A percentile compares a stretch with the other conserved stretches of the same genome.
phyloP scores from a whole-genome alignment of 2,113 vertebrate genomes.

The Syngnathus floridae region DNA sequence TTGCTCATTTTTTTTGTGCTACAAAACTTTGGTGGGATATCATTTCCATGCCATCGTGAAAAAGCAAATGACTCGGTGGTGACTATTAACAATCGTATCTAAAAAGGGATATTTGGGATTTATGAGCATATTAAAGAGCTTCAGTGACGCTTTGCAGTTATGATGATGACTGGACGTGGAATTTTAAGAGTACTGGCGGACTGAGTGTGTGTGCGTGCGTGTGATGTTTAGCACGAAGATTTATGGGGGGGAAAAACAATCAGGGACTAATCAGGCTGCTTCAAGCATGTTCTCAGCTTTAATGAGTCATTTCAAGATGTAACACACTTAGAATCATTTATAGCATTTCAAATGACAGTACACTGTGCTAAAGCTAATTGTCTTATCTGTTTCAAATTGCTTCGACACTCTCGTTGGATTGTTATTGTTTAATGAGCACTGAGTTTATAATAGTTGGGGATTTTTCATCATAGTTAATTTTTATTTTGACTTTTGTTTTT shows the following conservation, averaged over 20 bases:
- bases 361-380: neutral
- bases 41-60: neutral
- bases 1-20: neutral
- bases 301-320: neutral
- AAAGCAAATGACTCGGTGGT: constrained; percentile 1
- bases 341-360: neutral
- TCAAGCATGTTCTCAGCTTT: neutral
- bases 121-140: neutral
- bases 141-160: neutral
- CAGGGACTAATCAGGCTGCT: neutral
- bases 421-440: neutral
- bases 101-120: neutral
- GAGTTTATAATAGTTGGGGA: neutral
- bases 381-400: neutral
- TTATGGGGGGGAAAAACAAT: neutral
- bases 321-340: neutral
- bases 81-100: neutral
- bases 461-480: neutral
- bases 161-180: neutral
- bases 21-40: neutral
- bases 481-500: too few species aligned
- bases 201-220: constrained; percentile 1
- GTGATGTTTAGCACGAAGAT: neutral
- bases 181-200: neutral
- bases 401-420: neutral